Evolutionary conservation across 2,797 vertebrate genomes (phyloP).

Genomic region (Lagothrix lagotricha): DNA sequence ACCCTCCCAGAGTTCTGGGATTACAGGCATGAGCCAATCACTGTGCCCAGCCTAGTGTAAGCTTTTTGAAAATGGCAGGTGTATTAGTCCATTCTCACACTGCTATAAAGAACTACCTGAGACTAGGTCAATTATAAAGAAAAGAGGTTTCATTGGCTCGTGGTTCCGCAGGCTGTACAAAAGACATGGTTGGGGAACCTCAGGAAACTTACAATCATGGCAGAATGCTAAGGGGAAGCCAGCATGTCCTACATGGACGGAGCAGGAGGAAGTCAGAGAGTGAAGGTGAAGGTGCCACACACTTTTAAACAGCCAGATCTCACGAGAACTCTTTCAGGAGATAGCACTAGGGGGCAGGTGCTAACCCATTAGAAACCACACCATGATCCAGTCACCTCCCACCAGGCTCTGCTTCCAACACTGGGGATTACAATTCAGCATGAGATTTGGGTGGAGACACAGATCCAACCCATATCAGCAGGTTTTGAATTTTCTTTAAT

Average conservation of each 20-base stretch:
- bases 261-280: background rate
- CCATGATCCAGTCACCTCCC: background rate
- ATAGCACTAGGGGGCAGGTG: background rate
- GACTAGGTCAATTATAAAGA: background rate
- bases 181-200: background rate
- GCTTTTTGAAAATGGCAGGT: background rate
- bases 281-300: background rate
- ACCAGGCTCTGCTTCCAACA: background rate
- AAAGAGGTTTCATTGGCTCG: background rate
- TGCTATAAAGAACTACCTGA: background rate
- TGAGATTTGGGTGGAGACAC: background rate
- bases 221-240: background rate
- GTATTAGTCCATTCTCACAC: background rate
- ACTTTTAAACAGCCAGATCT: background rate
- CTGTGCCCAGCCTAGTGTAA: background rate
- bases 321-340: background rate
- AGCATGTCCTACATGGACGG: background rate
- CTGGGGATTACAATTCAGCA: background rate
- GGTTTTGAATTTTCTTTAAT: slow-evolving; percentile 46
- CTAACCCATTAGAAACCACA: background rate
- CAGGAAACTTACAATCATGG: background rate
- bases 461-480: background rate
- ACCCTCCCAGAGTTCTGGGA: background rate
- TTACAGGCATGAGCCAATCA: background rate
- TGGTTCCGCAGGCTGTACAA: background rate